Conservation (phyloP, 2,888 invertebrate species). For the Clostera curtula region DNA sequence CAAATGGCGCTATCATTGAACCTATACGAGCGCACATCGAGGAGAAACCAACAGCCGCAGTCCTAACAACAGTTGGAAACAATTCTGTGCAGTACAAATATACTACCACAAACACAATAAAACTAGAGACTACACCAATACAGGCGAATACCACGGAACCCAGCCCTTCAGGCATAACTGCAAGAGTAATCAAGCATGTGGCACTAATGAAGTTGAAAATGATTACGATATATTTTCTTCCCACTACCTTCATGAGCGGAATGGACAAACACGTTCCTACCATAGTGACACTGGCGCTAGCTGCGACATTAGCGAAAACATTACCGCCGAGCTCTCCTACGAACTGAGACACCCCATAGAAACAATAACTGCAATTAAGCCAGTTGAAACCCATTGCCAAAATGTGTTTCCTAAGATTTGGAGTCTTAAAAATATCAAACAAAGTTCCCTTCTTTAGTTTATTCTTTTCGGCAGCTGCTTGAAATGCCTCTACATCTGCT, state of each 20-base stretch:
- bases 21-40: slow-evolving; percentile 92
- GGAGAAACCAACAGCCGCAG: slow-evolving; percentile 90
- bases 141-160: slow-evolving; percentile 78
- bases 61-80: slow-evolving; percentile 91
- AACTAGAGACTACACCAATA: slow-evolving; percentile 85
- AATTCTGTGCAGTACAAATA: slow-evolving; percentile 91
- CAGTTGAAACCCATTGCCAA: slow-evolving; percentile 84
- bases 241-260: slow-evolving; percentile 76
- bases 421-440: too few relatives aligned
- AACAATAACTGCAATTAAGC: slow-evolving; percentile 82
- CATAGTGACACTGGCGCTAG: slow-evolving; percentile 81
- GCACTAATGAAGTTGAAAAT: slow-evolving; percentile 78
- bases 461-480: too few relatives aligned
- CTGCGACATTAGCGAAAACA: too few relatives aligned
- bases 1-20: slow-evolving; percentile 88
- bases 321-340: slow-evolving; percentile 83
- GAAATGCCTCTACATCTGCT: too few relatives aligned
- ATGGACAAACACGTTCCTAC: slow-evolving; percentile 76
- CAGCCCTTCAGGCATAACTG: slow-evolving; percentile 60
- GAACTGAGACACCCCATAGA: slow-evolving; percentile 87
- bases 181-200: slow-evolving; percentile 75
- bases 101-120: slow-evolving; percentile 88
- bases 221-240: slow-evolving; percentile 77
- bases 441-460: too few relatives aligned
- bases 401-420: too few relatives aligned